Base-by-base conservation (phyloP, 1,140 invertebrate species). In the Chlorops oryzae region DNA sequence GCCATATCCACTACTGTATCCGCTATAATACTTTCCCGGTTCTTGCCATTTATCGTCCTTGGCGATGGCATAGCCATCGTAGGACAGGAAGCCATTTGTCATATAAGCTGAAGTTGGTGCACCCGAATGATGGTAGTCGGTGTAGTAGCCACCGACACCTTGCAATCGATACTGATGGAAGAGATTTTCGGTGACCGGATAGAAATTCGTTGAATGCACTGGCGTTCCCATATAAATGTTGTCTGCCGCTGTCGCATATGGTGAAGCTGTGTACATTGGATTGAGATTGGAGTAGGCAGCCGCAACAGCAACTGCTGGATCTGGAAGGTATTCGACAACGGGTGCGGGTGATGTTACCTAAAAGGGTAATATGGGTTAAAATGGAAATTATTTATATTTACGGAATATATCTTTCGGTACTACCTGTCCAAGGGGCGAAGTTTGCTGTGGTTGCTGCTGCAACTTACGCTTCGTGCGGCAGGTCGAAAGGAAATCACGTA, bases 401-500 rank as follows among this genome's bases (percentile, higher is more conserved):
- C n/a, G n/a, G n/a, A 7, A 32, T 9, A 32, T 32, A 9, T 32
- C n/a, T 9, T 32, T n/a, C n/a, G n/a, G 10, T 15, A 3, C 71
- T 60, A 51, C 75, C 56, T 54, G 76, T 25, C 70, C 67, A 53
- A 73, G 55, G 0, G 61, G 55, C 41, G 53, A 73, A 7, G 77
- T 51, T 15, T 60, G 74, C 5, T 82, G 77, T 3, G 52, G 74
- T 3, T 81, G 76, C 32, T 71, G 75, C 13, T 84, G 78, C 21
- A 88, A 75, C 76, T 93, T 92, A 61, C 91, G 81, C 70, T 96
- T 96, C 49, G 87, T 89, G 46, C 91, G 80, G 70, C 91, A 94
- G 2, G 90, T 93, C 5, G 90, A 92, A 5, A 96, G 75, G 67
- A 95, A 94, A 73, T 96, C 93, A 24, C 91, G 76, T 4, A 94